Evolutionary conservation across 2,113 vertebrate species (phyloP), one percentile per base, ranked within the genome.

Genomic region (Parus major): DNA sequence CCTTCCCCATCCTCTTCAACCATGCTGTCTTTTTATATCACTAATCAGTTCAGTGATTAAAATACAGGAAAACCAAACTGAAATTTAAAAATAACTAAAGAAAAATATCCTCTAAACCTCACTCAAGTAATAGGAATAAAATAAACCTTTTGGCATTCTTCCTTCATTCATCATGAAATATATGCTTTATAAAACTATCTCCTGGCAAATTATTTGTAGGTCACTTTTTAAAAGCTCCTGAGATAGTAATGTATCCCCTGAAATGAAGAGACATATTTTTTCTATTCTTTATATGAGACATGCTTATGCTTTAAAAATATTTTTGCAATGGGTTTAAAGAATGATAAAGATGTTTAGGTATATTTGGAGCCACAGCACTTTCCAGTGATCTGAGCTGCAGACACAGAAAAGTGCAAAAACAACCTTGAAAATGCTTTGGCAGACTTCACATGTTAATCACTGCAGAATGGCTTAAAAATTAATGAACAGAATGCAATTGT

Each of bases 381-480:
- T 41, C 52, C 56, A 47, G 22, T 66, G 52, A 64, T 84, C 47
- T 91, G 82, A 84, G 83, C 75, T 39, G 68, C 52, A 94, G 80
- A 83, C 76, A 93, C 80, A 97, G 52, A 96, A 49, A 90, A 93
- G 49, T 80, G 59, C 88, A 95, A 82, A 94, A 93, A n/a, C 53
- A 80, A 65, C 63, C 86, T 80, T 96, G 94, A 96, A 97, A 96
- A 88, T 82, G 35, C 94, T 96, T 95, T 96, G 94, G 89, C 91
- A 96, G 89, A 36, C 81, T 92, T 91, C 69, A 88, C 63, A 66
- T 69, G 81, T 95, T 98, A 80, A 96, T 97, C 94, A 61, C 82
- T 93, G 88, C 82, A 95, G 87, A 97, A 90, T 41, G 39, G 69
- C 81, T 97, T 97, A 92, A 91, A 87, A 96, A 96, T 97, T 95